Base-by-base conservation (phyloP, 1,140 invertebrate genomes). In the Orchesella cincta region DNA sequence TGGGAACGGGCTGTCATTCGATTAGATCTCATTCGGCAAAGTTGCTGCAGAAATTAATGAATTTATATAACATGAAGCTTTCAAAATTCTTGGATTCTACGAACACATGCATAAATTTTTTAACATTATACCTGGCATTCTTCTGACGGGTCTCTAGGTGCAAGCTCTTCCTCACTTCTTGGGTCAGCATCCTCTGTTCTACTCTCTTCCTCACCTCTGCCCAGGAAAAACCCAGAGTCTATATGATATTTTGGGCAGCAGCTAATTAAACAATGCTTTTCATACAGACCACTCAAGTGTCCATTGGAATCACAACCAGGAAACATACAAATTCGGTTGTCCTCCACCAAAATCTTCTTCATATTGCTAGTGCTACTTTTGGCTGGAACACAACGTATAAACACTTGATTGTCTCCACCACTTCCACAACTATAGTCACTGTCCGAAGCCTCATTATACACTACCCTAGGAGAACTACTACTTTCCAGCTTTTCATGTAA, bases 281-380 rank as follows among this genome's bases (percentile, higher is more conserved):
- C 70, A 84, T 85, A 86, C n/a, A 83, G 83, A n/a, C 92, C 92
- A 84, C 91, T 91, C 12, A 98, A 87, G 87, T 98, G 95, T 76
- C 96, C 96, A 31, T 86, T 85, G 28, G 95, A 97, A 85, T 97
- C 93, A 85, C 96, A 98, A 2, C 91, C 91, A 76, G 94, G 90
- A 18, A 98, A 87, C 62, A 67, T 67, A n/a, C 62, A 67, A 2
- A 67, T 29, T 8, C 62, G 62, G 23, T 29, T 67, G 33, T 67
- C 62, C 31, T 67, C 62, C 1, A 67, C 62, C 14, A 67, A 14
- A 8, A 67, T 67, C 33, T 67, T 67, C n/a, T 23, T 67, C 29
- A 31, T 67, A 12, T 31, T 29, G 33, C 62, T 67, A 67, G 26
- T 67, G 33, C 62, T 67, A 33, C 62, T 67, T 31, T 67, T 67